These are phyloP conservation scores for Oxygymnocypris stewartii DNA, from an alignment of 2,113 vertebrate genomes.

Conservation along the genomic window DNA sequence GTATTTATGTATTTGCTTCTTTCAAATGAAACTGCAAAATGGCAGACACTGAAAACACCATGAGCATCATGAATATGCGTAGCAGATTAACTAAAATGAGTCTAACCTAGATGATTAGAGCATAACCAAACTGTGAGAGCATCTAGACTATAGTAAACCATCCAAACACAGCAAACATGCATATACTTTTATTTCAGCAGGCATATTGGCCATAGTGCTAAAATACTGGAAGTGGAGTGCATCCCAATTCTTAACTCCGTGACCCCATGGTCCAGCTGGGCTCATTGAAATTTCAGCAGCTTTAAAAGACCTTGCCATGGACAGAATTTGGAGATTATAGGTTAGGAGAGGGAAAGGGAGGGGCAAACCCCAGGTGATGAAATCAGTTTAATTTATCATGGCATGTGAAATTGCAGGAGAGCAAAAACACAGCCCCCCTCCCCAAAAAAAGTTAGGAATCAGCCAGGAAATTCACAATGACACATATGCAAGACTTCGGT, in stretches of 20 bases:
- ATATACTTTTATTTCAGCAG: neutral
- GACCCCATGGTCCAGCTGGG: conserved; percentile 43
- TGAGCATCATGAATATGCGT: neutral
- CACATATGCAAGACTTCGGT: conserved; percentile 18
- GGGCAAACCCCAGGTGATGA: conserved; percentile 56
- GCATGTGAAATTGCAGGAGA: neutral
- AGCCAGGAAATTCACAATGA: neutral
- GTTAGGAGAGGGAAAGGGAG: conserved; percentile 60
- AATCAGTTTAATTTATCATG: conserved; percentile 13
- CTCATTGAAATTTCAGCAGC: conserved; percentile 62
- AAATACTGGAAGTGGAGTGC: neutral
- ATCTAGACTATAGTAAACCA: neutral
- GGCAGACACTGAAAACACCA: neutral
- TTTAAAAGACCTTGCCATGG: conserved; percentile 20
- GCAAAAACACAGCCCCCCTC: neutral
- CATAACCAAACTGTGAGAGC: neutral
- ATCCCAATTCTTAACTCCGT: conserved; percentile 21
- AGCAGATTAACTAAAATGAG: neutral
- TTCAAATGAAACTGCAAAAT: neutral
- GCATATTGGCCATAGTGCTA: neutral
- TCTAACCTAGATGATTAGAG: neutral
- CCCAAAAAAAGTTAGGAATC: neutral
- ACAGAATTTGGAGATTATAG: conserved; percentile 53
- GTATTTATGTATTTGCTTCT: neutral
- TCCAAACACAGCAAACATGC: neutral